Percentiles rank a stretch among this genome's conserved stretches.
phyloP scores from a whole-genome alignment of 2,797 vertebrate genomes.

The Dallia pectoralis region DNA sequence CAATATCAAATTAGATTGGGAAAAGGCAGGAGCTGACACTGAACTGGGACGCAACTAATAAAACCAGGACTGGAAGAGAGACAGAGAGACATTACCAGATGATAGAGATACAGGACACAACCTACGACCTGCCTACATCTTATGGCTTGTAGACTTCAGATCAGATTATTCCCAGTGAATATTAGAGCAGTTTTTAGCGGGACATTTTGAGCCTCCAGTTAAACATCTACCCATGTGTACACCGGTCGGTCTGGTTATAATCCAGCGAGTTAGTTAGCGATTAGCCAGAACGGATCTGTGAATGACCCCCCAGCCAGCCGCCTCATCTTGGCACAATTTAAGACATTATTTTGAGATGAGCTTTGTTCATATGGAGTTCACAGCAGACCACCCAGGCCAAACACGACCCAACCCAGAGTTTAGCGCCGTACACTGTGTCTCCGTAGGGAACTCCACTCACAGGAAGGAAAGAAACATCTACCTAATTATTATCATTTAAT shows the following conservation, averaged over 20 bases:
- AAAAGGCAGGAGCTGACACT: neutral
- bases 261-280: constrained; percentile 1
- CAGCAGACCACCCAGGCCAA: neutral
- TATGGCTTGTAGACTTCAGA: neutral
- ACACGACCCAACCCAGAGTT: neutral
- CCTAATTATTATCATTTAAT: neutral
- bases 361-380: neutral
- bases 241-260: neutral
- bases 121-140: neutral
- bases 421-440: neutral
- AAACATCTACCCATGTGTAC: neutral
- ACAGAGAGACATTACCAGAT: neutral
- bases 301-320: neutral
- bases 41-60: neutral
- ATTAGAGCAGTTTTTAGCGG: neutral
- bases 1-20: neutral
- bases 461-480: neutral
- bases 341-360: neutral
- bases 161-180: neutral
- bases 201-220: neutral
- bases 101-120: neutral
- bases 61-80: neutral
- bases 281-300: neutral
- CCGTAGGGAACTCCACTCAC: neutral
- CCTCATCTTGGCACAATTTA: neutral